Conservation (phyloP, 2,113 vertebrate species). For the Odontesthes bonariensis region DNA sequence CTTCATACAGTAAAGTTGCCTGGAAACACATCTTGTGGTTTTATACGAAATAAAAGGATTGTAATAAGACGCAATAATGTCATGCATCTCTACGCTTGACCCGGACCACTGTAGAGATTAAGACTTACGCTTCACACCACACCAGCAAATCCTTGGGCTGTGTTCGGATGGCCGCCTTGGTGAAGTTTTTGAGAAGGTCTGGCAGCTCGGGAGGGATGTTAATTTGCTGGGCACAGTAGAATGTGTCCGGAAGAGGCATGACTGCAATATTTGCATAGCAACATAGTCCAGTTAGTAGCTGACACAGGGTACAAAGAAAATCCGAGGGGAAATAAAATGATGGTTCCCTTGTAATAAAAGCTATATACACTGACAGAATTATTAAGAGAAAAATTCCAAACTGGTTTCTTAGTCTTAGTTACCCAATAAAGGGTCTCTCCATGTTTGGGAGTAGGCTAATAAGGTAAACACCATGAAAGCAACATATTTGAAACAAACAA, state of each 20-base stretch:
- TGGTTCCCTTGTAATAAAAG: neutral
- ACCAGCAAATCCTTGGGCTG: conserved; percentile 90
- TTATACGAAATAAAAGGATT: conserved; percentile 14
- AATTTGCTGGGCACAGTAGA: conserved; percentile 95
- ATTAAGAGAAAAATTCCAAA: neutral
- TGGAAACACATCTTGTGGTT: conserved; percentile 19
- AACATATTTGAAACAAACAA: too few relatives aligned
- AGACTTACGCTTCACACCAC: conserved; percentile 91
- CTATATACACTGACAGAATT: neutral
- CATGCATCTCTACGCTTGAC: neutral
- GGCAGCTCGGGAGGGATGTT: conserved; percentile 89
- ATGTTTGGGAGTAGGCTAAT: too few relatives aligned
- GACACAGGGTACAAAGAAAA: neutral
- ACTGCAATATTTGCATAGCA: conserved; percentile 47
- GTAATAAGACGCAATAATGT: conserved; percentile 22
- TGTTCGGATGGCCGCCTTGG: conserved; percentile 93
- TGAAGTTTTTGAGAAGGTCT: conserved; percentile 92
- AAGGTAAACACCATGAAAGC: too few relatives aligned
- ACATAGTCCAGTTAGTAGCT: conserved; percentile 28
- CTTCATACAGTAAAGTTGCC: conserved; percentile 12
- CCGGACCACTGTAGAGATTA: neutral
- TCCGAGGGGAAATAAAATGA: neutral
- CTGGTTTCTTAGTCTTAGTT: too few relatives aligned
- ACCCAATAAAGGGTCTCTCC: too few relatives aligned
- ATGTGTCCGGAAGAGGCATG: conserved; percentile 90